A percentile compares a stretch with the other conserved stretches of the same genome.
Conservation (phyloP, 2,797 vertebrate genomes). For the Phoeniculus purpureus region DNA sequence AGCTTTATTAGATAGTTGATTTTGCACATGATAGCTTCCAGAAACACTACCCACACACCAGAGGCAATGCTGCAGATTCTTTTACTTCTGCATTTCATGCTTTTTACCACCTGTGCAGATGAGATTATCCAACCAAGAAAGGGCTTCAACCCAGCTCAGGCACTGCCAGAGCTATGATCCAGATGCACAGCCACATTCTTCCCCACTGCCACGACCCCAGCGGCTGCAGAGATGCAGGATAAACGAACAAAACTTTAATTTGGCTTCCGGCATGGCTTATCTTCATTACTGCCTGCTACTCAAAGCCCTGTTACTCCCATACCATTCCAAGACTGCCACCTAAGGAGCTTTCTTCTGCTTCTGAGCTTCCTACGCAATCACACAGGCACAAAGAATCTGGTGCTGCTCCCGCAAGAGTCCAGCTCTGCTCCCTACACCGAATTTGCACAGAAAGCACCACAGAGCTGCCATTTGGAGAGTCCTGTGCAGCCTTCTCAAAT, state of each 20-base stretch:
- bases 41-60: not conserved
- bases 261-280: not conserved
- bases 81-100: not conserved
- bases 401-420: not conserved
- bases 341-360: slow-evolving; percentile 36
- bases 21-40: not conserved
- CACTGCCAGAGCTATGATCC: not conserved
- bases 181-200: not conserved
- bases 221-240: not conserved
- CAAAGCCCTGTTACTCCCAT: not conserved
- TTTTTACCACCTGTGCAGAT: not conserved
- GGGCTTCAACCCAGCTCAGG: not conserved
- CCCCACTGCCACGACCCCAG: not conserved
- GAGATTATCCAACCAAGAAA: not conserved
- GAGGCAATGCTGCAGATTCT: not conserved
- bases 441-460: not conserved
- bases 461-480: not conserved
- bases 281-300: not conserved
- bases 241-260: not conserved
- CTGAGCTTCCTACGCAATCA: not conserved
- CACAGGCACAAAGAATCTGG: not conserved
- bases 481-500: not conserved
- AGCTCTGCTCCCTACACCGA: not conserved
- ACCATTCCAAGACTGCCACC: slow-evolving; percentile 22
- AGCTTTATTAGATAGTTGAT: not conserved